Evolutionary conservation across 2,888 invertebrate genomes (phyloP).

Genomic region (Harmothoe impar): DNA sequence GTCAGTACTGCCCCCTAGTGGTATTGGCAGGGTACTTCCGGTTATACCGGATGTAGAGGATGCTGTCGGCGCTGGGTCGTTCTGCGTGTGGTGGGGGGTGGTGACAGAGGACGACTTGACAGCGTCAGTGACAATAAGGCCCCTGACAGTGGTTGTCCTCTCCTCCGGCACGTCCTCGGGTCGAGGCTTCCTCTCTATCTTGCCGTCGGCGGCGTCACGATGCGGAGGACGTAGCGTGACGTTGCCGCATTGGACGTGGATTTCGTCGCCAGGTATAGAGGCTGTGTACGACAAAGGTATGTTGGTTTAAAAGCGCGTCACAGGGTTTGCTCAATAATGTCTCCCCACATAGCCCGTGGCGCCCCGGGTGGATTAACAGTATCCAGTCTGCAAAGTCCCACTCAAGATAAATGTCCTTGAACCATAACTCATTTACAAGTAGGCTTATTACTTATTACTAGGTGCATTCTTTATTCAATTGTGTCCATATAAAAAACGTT

Average conservation of each 20-base stretch:
- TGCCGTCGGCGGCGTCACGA: background rate
- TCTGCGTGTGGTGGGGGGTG: background rate
- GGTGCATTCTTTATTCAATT: too few species aligned
- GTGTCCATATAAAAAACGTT: too few species aligned
- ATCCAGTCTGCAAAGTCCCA: too few species aligned
- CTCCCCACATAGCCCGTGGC: too few species aligned
- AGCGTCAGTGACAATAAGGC: background rate
- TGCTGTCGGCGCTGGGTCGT: background rate
- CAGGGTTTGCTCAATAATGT: background rate
- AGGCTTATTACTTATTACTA: too few species aligned
- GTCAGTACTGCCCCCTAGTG: too few species aligned
- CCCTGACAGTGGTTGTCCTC: background rate
- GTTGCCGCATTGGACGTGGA: conserved; percentile 61
- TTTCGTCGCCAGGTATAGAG: conserved; percentile 40
- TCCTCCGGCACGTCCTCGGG: conserved; percentile 48
- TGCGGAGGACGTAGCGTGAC: conserved; percentile 34
- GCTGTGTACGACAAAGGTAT: too few species aligned
- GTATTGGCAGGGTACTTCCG: background rate
- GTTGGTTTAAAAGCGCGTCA: too few species aligned
- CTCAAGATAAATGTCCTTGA: too few species aligned
- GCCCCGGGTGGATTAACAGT: too few species aligned
- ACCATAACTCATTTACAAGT: too few species aligned
- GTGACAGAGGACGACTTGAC: background rate
- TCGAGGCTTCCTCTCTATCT: background rate
- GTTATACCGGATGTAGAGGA: background rate